Evolutionary conservation across 2,888 invertebrate species (phyloP).

Genomic region (Sepioteuthis lessoniana): DNA sequence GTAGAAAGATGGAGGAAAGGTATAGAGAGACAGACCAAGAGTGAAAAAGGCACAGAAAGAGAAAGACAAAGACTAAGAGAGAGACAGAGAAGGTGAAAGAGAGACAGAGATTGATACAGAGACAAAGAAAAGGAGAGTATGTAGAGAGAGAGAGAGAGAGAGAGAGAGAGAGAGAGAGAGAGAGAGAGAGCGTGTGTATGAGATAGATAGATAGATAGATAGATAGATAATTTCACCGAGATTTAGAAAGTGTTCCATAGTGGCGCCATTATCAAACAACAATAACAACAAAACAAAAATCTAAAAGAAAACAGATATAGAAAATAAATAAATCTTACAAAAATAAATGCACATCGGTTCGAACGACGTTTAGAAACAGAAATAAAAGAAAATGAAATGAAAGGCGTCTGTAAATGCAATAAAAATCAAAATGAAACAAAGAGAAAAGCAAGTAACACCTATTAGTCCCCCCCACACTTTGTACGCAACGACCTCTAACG

Average conservation of each 20-base stretch:
- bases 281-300: neutral
- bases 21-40: too few species aligned
- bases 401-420: neutral
- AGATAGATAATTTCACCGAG: neutral
- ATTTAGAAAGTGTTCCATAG: neutral
- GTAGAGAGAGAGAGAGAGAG: too few species aligned
- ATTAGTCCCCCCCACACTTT: neutral
- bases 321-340: neutral
- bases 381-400: neutral
- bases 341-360: neutral
- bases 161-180: too few species aligned
- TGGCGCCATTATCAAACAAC: neutral
- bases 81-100: too few species aligned
- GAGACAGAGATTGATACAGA: too few species aligned
- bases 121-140: too few species aligned
- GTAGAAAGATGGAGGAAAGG: too few species aligned
- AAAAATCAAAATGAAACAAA: neutral
- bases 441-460: neutral
- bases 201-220: too few species aligned
- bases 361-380: neutral
- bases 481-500: conserved; percentile 3
- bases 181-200: too few species aligned
- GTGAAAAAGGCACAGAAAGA: too few species aligned
- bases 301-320: too few species aligned
- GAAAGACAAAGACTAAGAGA: too few species aligned